phyloP scores from a whole-genome alignment of 1,140 invertebrate genomes.

The Nebria ingens region DNA sequence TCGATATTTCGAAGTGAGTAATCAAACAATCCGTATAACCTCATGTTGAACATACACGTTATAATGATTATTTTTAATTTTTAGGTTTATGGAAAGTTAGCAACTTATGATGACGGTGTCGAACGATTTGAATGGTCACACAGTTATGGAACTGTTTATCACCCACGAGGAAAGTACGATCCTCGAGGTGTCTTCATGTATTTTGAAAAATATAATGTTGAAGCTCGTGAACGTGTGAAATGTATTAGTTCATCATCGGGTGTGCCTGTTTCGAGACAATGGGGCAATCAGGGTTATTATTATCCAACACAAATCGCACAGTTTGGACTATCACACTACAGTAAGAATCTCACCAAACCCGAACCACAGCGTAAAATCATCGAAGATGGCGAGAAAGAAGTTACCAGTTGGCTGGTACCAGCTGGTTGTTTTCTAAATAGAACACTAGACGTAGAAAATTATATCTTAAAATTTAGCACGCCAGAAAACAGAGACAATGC shows the following conservation, averaged over 20 bases:
- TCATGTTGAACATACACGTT: slow-evolving; percentile 9
- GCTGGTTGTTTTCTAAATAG: slow-evolving; percentile 50
- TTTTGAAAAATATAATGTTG: slow-evolving; percentile 96
- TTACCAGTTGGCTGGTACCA: slow-evolving; percentile 53
- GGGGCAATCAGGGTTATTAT: slow-evolving; percentile 87
- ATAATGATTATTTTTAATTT: slow-evolving; percentile 17
- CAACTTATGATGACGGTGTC: slow-evolving; percentile 53
- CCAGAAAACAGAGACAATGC: slow-evolving; percentile 55
- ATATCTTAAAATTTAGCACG: slow-evolving; percentile 61
- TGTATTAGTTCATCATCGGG: slow-evolving; percentile 87
- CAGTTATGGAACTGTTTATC: slow-evolving; percentile 85
- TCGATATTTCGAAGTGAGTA: slow-evolving; percentile 83
- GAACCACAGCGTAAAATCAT: slow-evolving; percentile 56
- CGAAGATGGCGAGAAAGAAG: slow-evolving; percentile 61
- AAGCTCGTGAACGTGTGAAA: slow-evolving; percentile 88
- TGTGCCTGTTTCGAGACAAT: slow-evolving; percentile 90
- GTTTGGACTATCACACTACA: slow-evolving; percentile 94
- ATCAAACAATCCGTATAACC: slow-evolving; percentile 4
- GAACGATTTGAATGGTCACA: slow-evolving; percentile 89
- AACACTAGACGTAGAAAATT: slow-evolving; percentile 39
- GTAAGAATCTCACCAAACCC: slow-evolving; percentile 80
- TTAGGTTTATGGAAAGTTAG: slow-evolving; percentile 65
- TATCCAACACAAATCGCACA: slow-evolving; percentile 99
- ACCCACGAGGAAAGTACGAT: slow-evolving; percentile 79
- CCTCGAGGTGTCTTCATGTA: slow-evolving; percentile 84